These are phyloP conservation scores for Rallus crepitans DNA, from an alignment of 2,797 vertebrate species.

Conservation along the genomic window DNA sequence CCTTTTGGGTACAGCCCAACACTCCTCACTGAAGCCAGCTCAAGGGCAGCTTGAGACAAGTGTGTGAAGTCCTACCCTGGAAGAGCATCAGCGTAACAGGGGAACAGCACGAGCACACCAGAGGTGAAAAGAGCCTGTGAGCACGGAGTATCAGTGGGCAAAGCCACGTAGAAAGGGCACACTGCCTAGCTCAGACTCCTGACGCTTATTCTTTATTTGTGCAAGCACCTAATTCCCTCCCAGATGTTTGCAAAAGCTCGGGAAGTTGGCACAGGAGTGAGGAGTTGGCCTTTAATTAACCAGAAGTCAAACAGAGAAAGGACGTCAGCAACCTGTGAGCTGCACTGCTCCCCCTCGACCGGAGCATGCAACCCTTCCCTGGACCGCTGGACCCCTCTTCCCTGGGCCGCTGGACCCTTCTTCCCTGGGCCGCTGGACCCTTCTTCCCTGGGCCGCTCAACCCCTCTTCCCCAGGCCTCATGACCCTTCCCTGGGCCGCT, in stretches of 20 bases:
- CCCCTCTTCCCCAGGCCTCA: too few relatives aligned
- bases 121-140: not conserved
- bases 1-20: not conserved
- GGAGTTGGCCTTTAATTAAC: slow-evolving; percentile 16
- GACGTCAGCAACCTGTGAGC: not conserved
- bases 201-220: not conserved
- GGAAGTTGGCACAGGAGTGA: not conserved
- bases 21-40: not conserved
- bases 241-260: not conserved
- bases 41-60: not conserved
- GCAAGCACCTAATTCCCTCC: not conserved
- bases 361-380: not conserved
- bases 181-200: not conserved
- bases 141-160: not conserved
- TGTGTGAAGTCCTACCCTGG: not conserved
- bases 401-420: too few relatives aligned
- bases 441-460: too few relatives aligned
- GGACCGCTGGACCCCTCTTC: too few relatives aligned
- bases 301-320: not conserved
- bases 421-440: too few relatives aligned
- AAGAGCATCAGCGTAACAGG: not conserved
- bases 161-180: not conserved
- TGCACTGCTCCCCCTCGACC: not conserved
- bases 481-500: too few relatives aligned
- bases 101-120: not conserved